Evolutionary conservation across 2,888 invertebrate species (phyloP), one percentile per base, ranked within the genome.

Genomic region (Antheraea assamensis): DNA sequence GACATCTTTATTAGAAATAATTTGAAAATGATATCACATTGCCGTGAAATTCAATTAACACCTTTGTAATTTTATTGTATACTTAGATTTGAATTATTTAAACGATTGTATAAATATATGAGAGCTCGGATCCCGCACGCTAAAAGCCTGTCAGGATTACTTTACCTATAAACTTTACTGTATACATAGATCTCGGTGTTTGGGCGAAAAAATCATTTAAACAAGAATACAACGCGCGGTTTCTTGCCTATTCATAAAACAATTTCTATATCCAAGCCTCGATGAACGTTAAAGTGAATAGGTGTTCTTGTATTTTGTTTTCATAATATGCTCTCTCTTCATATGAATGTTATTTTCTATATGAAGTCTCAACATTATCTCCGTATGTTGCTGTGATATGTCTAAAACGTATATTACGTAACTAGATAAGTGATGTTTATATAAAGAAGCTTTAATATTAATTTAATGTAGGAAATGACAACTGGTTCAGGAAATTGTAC

Each of bases 61-160:
- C 30, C 27, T 30, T 64, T 64, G 30, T 30, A 30, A 64, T 30
- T 27, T 58, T 21, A 58, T n/a, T 70, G 15, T 68, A 15, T 49
- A n/a, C 30, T 30, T 52, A n/a, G 52, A 66, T 70, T 21, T 49
- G 42, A 70, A 73, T 73, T 73, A 49, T 71, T 74, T 71, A 72
- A 49, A 42, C 35, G 35, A 74, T 70, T 72, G 68, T 52, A 24
- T 71, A 66, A 35, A 47, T 49, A 71, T n/a, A 75, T 61, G 72
- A 52, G 71, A 71, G 72, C 68, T 70, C 58, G 42, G 71, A 64
- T 61, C 21, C 81, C 82, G 81, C 79, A 75, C 70, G 61, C 80
- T 86, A 84, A 85, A 85, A 85, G 85, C 86, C 85, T 84, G 84
- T 81, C 85, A 80, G 79, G 78, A 78, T 78, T 76, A 77, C 81